Evolutionary conservation across 2,888 invertebrate species (phyloP).

Genomic region (Drosophila prolongata): DNA sequence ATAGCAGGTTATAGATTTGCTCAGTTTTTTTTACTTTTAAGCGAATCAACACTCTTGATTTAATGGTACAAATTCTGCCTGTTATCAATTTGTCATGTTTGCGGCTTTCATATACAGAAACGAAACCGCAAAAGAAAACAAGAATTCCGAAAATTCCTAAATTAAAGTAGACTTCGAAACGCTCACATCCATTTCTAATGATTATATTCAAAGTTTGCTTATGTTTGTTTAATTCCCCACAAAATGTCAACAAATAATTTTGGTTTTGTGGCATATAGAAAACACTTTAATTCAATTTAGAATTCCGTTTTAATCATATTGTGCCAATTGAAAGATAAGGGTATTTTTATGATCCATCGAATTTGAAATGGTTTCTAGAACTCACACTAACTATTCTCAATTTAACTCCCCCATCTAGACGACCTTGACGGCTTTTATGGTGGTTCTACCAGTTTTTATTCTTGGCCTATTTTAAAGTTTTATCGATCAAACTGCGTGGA

Average conservation of each 20-base stretch:
- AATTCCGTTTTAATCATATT: no score
- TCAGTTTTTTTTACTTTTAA: conserved; percentile 26
- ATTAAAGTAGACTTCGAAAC: conserved; percentile 13
- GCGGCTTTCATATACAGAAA: conserved; percentile 26
- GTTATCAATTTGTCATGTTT: conserved; percentile 43
- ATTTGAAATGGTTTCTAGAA: neutral
- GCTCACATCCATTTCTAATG: neutral
- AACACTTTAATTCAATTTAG: neutral
- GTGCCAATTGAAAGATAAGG: no score
- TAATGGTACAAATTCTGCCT: conserved; percentile 34
- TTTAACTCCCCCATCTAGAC: conserved; percentile 4
- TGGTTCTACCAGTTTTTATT: conserved; percentile 8
- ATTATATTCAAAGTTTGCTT: neutral
- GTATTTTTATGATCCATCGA: neutral
- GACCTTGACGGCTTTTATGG: conserved; percentile 21
- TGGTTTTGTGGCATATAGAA: neutral
- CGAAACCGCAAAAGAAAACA: conserved; percentile 13
- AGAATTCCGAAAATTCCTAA: conserved; percentile 5
- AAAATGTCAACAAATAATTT: neutral
- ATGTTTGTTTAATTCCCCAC: neutral
- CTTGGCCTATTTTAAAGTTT: conserved; percentile 66
- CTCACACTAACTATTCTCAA: neutral
- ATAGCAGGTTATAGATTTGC: conserved; percentile 29
- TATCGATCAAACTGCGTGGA: conserved; percentile 70
- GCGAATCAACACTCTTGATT: conserved; percentile 19